Percentiles rank a stretch among this genome's conserved stretches.
Evolutionary conservation across 2,888 invertebrate species (phyloP).

Genomic region (Acanthosepion lycidas): DNA sequence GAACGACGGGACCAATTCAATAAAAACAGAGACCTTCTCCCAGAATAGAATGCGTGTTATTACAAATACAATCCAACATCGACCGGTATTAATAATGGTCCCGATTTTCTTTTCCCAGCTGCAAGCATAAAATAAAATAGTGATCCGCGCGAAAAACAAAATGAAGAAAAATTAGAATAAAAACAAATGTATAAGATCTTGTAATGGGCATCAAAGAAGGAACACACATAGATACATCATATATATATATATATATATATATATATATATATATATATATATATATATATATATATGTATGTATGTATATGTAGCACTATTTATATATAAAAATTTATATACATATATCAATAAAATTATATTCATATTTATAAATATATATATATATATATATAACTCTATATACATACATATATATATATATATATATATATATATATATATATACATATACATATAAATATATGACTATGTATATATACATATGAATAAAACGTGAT

Average conservation of each 20-base stretch:
- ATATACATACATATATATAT: background rate
- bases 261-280: background rate
- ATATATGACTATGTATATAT: background rate
- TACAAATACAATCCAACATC: conserved; percentile 8
- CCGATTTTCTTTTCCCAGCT: background rate
- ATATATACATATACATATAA: background rate
- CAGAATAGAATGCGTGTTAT: background rate
- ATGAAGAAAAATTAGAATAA: background rate
- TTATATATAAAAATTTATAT: background rate
- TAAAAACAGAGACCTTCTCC: background rate
- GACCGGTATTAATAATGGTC: background rate
- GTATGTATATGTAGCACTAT: no score
- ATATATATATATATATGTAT: background rate
- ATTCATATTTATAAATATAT: background rate
- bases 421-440: no score
- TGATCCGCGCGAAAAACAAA: no score
- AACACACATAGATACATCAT: background rate
- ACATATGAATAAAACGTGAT: background rate
- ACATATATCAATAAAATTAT: background rate
- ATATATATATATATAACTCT: background rate
- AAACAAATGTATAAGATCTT: background rate
- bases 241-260: background rate
- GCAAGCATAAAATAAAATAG: background rate
- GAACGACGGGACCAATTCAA: conserved; percentile 20
- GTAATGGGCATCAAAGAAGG: background rate